Conservation (phyloP, 1,140 invertebrate species). For the Drosophila cardini region DNA sequence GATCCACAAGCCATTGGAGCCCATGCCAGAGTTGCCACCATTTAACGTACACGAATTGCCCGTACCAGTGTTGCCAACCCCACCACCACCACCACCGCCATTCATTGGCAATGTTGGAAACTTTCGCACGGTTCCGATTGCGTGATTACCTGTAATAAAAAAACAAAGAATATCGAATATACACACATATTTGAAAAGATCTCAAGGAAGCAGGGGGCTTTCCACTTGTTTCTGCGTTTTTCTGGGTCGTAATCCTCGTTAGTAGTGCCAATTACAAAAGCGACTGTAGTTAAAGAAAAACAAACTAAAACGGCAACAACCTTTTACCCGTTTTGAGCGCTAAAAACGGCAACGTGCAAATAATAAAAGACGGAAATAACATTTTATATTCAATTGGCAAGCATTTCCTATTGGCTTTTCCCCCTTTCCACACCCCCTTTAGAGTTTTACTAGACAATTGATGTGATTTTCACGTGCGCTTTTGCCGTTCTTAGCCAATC, state of each 20-base stretch:
- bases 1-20: constrained; percentile 80
- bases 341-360: constrained; percentile 61
- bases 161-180: constrained; percentile 36
- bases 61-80: constrained; percentile 13
- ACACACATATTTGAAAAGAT: constrained; percentile 30
- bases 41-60: constrained; percentile 21
- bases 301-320: constrained; percentile 34
- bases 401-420: constrained; percentile 15
- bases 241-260: constrained; percentile 58
- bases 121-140: constrained; percentile 84
- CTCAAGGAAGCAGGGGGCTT: constrained; percentile 23
- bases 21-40: constrained; percentile 58
- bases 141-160: constrained; percentile 85
- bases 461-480: constrained; percentile 81
- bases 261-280: constrained; percentile 45
- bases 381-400: constrained; percentile 81
- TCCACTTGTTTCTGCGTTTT: constrained; percentile 13
- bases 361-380: constrained; percentile 80
- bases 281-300: constrained; percentile 62
- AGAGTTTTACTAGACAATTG: constrained; percentile 72
- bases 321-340: constrained; percentile 1
- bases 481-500: constrained; percentile 54
- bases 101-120: constrained; percentile 84
- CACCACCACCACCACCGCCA: constrained; percentile 51
- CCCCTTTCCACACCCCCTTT: constrained; percentile 32